Evolutionary conservation across 2,113 vertebrate species (phyloP), one percentile per base, ranked within the genome.

Genomic region (Scolopax mira): DNA sequence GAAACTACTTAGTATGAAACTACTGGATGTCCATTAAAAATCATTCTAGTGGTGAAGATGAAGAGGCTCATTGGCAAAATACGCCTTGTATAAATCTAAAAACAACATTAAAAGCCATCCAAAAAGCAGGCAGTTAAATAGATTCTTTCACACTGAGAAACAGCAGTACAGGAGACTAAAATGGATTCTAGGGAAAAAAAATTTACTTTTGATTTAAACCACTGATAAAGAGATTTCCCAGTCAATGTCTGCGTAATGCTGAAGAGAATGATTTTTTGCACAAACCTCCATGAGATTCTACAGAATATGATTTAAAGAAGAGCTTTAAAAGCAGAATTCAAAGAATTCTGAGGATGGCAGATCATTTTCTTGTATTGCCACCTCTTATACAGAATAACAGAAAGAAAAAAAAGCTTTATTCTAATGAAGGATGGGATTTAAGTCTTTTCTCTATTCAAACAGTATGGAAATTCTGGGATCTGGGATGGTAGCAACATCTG

Each of bases 21-120:
- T 91, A 95, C 95, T 97, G 89, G 44, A 84, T 89, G 95, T 93
- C 94, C 93, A 90, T 96, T 96, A 95, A 94, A 97, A 94, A 87
- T 66, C 90, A 69, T 97, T 97, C 91, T 82, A 87, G 83, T 95
- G 85, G 90, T 89, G 78, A 95, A 94, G 94, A 94, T 90, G 88
- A 97, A 96, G 93, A 94, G 83, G 41, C 66, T 96, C 94, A 57
- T 85, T 93, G 94, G 95, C 91, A 95, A 95, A 95, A 94, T 86
- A 90, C 44, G 80, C 81, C 84, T 89, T 66, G 41, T 85, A 86
- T 66, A 90, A 90, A 88, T 79, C 90, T 95, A 90, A 93, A 96
- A 94, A 91, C 93, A 91, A 93, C 84, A 94, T 91, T 94, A 92
- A 96, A 93, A 96, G 72, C 44, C 54, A 75, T 91, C 90, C 60